phyloP scores from a whole-genome alignment of 2,888 invertebrate genomes.

The Sphinx pinastri region DNA sequence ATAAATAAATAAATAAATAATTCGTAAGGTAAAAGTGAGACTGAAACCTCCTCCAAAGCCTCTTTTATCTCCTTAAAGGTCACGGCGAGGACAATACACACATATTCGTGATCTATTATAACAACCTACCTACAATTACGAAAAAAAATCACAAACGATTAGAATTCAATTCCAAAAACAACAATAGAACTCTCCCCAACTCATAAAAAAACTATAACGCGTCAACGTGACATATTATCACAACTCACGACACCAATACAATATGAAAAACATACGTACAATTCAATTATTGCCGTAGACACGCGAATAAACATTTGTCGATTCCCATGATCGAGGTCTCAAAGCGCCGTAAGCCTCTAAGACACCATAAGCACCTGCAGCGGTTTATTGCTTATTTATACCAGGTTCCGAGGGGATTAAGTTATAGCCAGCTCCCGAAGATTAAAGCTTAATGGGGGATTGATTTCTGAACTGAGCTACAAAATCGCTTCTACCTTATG shows the following conservation, averaged over 20 bases:
- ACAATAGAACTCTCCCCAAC: constrained; percentile 12
- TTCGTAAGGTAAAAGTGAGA: no score
- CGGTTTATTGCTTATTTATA: constrained; percentile 82
- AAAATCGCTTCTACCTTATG: constrained; percentile 51
- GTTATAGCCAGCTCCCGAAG: constrained; percentile 80
- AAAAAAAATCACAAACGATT: constrained; percentile 57
- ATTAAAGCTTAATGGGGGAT: constrained; percentile 82
- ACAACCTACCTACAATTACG: constrained; percentile 49
- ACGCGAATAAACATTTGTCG: constrained; percentile 72
- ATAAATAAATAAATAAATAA: no score
- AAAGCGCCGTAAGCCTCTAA: constrained; percentile 47
- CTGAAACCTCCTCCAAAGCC: no score
- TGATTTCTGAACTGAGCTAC: constrained; percentile 75
- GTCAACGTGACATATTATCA: constrained; percentile 57
- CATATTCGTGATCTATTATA: background rate
- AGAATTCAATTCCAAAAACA: constrained; percentile 39
- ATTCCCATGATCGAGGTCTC: constrained; percentile 67
- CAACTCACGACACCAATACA: constrained; percentile 61
- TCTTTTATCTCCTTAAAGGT: no score
- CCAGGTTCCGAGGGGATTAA: constrained; percentile 79
- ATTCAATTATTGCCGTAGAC: constrained; percentile 73
- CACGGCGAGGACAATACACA: no score
- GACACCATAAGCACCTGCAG: constrained; percentile 68
- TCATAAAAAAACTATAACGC: constrained; percentile 35
- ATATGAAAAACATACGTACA: constrained; percentile 43